Base-by-base conservation (phyloP, 2,888 invertebrate genomes). In the Steinernema scapterisci region DNA sequence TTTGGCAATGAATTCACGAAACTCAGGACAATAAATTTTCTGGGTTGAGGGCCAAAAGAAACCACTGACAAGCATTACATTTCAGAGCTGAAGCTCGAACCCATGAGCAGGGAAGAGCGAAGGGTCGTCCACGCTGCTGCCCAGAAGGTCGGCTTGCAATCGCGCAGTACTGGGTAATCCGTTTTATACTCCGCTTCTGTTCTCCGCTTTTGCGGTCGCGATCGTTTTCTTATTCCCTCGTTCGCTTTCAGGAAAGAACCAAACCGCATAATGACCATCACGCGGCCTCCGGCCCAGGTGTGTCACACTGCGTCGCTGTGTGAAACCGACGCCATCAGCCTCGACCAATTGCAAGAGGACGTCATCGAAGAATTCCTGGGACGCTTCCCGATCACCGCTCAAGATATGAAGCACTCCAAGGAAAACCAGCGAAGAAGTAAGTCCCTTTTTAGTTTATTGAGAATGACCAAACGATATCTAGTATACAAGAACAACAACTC, bases 121-220 rank as follows among this genome's bases (percentile, higher is more conserved):
- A 79, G 80, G 70, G 70, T 78, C 19, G 70, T 82, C 6, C 84
- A 84, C 70, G 77, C 76, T n/a, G 31, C 81, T 19, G 83, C 82
- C 11, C 73, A 71, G 21, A 63, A 75, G 13, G 19, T 74, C 9
- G 78, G 78, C 19, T 73, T 84, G 13, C 31, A 73, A 9, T 78
- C 82, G 13, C 75, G 77, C 74, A 81, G 81, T 21, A 31, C 72
- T 23, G 84, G 82, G 74, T 76, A 72, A 16, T 19, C 71, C 44
- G 56, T 48, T 44, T 25, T 23, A 7, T 46, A 38, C 3, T 38
- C 38, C 38, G 43, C 27, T 21, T 16, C 70, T 38, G 70, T 21
- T 43, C 3, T 25, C 25, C 23, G 19, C 71, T 71, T 48, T 48
- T 5, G n/a, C n/a, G n/a, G n/a, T n/a, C n/a, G n/a, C n/a, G n/a